Percentiles rank a stretch among this genome's conserved stretches.
These are phyloP conservation scores for Chirona hameri DNA, from an alignment of 2,888 invertebrate genomes.

Conservation along the genomic window DNA sequence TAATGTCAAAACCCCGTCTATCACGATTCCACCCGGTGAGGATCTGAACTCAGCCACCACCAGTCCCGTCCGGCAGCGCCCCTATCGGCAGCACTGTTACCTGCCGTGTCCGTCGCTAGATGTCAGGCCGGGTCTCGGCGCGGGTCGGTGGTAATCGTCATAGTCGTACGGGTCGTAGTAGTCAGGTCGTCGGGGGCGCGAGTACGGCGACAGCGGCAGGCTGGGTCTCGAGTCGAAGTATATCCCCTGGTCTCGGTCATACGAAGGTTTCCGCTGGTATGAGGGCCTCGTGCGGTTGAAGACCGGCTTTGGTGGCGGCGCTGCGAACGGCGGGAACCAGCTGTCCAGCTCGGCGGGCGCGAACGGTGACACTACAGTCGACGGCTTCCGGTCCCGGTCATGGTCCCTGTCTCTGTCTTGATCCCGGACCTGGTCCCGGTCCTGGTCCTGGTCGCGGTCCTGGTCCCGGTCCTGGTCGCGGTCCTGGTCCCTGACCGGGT, in stretches of 20 bases:
- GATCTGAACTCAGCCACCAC: no score
- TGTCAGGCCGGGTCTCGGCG: neutral
- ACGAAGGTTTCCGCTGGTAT: neutral
- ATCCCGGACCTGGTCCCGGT: no score
- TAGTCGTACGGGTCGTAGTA: constrained; percentile 26
- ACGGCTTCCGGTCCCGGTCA: neutral
- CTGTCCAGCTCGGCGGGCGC: neutral
- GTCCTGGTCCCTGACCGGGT: neutral
- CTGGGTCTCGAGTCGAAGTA: neutral
- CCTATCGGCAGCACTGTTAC: neutral
- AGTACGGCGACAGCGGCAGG: constrained; percentile 13
- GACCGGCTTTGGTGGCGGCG: neutral
- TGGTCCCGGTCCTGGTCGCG: neutral
- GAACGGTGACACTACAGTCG: no score
- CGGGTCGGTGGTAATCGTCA: constrained; percentile 8
- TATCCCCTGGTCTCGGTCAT: neutral
- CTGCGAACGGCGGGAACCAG: neutral
- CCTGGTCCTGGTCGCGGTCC: neutral
- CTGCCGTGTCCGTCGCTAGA: neutral
- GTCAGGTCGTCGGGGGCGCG: constrained; percentile 2
- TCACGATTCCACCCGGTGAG: no score
- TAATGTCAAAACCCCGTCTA: no score
- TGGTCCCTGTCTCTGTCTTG: neutral
- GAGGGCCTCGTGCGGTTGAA: neutral
- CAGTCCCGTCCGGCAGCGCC: neutral